phyloP scores from a whole-genome alignment of 2,888 invertebrate species.

The Leptopilina myrica region DNA sequence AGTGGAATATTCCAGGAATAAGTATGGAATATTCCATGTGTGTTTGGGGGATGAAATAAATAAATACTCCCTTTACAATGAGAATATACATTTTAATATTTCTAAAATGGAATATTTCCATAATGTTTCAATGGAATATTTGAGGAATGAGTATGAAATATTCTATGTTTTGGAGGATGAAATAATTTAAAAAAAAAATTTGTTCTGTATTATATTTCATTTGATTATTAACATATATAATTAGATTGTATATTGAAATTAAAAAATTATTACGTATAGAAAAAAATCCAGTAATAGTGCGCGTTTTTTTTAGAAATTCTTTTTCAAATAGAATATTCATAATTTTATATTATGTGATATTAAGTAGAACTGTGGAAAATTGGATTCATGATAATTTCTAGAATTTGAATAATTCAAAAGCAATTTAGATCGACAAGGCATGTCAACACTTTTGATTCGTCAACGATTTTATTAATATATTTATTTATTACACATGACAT shows the following conservation, averaged over 20 bases:
- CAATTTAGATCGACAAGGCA: conserved; percentile 22
- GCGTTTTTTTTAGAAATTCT: neutral
- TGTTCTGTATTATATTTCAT: neutral
- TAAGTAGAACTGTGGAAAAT: conserved; percentile 9
- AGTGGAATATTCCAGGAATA: no score
- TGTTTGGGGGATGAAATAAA: no score
- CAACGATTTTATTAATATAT: neutral
- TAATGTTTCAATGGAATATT: no score
- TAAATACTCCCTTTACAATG: no score
- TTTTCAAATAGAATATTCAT: conserved; percentile 24
- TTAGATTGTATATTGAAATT: neutral
- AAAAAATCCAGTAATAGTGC: neutral
- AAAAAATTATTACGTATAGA: neutral
- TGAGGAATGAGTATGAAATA: no score
- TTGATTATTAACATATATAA: neutral
- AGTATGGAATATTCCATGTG: no score
- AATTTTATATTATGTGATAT: neutral
- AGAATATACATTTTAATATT: no score
- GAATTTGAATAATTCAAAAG: conserved; percentile 29
- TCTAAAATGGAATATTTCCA: no score
- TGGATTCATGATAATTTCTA: conserved; percentile 26
- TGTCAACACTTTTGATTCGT: conserved; percentile 21
- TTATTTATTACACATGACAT: conserved; percentile 2
- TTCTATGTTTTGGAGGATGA: no score
- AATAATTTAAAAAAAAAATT: neutral